Percentiles rank a stretch among this genome's conserved stretches.
These are phyloP conservation scores for Leptarthrus brevirostris DNA, from an alignment of 2,888 invertebrate species.

Conservation along the genomic window DNA sequence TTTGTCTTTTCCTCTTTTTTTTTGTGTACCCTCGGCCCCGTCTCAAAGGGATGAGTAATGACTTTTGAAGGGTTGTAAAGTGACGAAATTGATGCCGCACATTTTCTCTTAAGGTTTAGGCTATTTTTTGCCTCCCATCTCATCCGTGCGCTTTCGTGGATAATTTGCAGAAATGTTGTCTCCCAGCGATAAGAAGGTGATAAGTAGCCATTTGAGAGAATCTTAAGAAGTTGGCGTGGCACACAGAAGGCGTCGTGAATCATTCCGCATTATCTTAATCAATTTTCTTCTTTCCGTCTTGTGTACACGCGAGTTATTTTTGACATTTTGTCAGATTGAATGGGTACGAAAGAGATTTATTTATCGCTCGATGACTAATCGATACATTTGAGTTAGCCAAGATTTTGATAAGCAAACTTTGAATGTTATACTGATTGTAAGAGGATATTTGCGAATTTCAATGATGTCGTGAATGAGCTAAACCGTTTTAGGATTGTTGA, in stretches of 20 bases:
- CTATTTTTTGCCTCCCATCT: constrained; percentile 15
- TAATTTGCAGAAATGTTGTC: constrained; percentile 40
- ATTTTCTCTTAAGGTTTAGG: constrained; percentile 21
- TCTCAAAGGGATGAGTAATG: constrained; percentile 41
- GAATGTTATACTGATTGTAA: no score
- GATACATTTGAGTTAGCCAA: no score
- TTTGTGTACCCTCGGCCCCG: not conserved
- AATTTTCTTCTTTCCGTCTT: not conserved
- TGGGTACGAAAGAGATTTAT: no score
- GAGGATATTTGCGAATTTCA: no score
- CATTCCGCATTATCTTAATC: constrained; percentile 14
- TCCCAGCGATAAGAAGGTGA: constrained; percentile 37
- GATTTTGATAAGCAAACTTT: no score
- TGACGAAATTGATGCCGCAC: constrained; percentile 48
- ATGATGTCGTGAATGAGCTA: no score
- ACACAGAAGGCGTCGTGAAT: constrained; percentile 2
- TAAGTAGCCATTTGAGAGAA: constrained; percentile 39
- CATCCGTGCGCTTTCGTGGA: not conserved
- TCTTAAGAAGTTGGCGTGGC: not conserved
- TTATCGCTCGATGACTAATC: no score
- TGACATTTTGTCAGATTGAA: not conserved
- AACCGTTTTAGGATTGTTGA: no score
- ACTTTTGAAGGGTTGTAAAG: constrained; percentile 48
- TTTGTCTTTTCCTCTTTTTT: not conserved
- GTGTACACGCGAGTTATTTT: constrained; percentile 13